Evolutionary conservation across 2,888 invertebrate species (phyloP), one percentile per base, ranked within the genome.

Genomic region (Melipona bicolor): DNA sequence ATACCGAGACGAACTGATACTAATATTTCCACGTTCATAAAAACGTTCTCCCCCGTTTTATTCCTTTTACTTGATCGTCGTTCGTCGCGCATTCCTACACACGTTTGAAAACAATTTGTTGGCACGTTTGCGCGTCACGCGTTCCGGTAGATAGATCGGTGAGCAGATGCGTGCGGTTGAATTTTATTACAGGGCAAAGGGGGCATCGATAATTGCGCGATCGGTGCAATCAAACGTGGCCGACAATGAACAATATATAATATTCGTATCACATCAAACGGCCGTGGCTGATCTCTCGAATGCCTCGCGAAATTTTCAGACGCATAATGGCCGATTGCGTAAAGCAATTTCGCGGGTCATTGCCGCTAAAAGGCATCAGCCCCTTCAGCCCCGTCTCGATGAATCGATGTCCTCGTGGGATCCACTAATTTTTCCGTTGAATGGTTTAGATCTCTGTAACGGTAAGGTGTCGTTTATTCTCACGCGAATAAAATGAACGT

Each of bases 311-410:
- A 89, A 90, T 91, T 90, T 88, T 89, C 91, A 85, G 83, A 84
- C 87, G 90, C 91, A 92, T 92, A 92, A 92, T 91, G 88, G 89
- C 88, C 89, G 90, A 87, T 90, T 89, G 91, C 89, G 91, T 91
- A 90, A 91, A 92, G 92, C 92, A 92, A 92, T 91, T 92, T 92
- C 91, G 87, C 89, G 89, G 91, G 86, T 91, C 92, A 91, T 91
- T 91, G 92, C 87, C 86, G 82, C 85, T 82, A 86, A 91, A 92
- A 89, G 89, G 89, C 84, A 90, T 82, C 74, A 78, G 59, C 59
- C 79, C 68, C 32, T 59, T 69, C 77, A 27, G 43, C 64, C 43
- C 43, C 70, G 56, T 71, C 75, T 77, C 70, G 70, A 79, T 83
- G 83, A 85, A 83, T 79, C 85, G 72, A 85, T 79, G 85, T 83